A percentile compares a stretch with the other conserved stretches of the same genome.
Conservation (phyloP, 37 sponge, comb jelly and placozoan species). For the Lycopodina hypogea region DNA sequence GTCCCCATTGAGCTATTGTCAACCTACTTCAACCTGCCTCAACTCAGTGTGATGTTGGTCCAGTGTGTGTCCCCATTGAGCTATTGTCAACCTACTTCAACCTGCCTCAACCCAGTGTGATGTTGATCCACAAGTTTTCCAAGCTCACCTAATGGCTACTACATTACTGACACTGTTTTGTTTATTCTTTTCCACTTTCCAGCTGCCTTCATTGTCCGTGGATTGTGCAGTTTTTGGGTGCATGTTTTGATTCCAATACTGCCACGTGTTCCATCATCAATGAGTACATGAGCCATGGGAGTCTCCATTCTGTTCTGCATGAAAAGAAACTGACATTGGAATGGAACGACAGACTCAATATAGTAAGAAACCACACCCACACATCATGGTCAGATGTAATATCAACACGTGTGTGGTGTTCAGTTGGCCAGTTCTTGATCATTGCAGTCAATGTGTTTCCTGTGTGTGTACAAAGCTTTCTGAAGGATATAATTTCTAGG, state of each 20-base stretch:
- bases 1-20: no score
- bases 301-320: conserved; percentile 39
- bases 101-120: background rate
- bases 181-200: background rate
- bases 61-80: no score
- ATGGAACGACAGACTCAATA: conserved; percentile 31
- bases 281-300: conserved; percentile 35
- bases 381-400: background rate
- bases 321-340: conserved; percentile 21
- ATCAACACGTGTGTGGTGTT: background rate
- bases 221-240: conserved; percentile 48
- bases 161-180: no score
- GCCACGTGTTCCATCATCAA: conserved; percentile 15
- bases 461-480: no score
- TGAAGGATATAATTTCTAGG: no score
- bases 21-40: no score
- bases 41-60: no score
- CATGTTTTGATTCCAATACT: background rate
- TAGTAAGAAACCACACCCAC: conserved; percentile 26
- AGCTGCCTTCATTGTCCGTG: conserved; percentile 64
- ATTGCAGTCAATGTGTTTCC: no score
- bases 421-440: no score
- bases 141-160: background rate
- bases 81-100: no score
- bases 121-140: background rate